Conservation (phyloP, 2,797 vertebrate genomes). For the Halcyon chelicuti region DNA sequence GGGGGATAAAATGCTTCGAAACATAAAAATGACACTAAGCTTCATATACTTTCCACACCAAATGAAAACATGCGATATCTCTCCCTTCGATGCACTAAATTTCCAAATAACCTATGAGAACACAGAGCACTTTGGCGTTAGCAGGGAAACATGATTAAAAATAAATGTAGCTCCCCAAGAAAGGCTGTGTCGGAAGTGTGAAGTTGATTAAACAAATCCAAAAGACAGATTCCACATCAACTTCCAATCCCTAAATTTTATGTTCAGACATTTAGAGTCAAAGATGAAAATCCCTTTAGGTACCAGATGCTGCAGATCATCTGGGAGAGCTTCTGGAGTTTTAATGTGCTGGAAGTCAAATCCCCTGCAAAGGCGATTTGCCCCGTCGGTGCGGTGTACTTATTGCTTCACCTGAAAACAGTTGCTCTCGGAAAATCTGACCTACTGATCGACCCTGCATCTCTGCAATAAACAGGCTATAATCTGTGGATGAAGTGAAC, state of each 20-base stretch:
- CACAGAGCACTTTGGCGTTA: not conserved
- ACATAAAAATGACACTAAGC: slow-evolving; percentile 47
- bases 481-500: slow-evolving; percentile 89
- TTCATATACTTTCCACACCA: slow-evolving; percentile 1
- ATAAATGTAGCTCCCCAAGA: slow-evolving; percentile 66
- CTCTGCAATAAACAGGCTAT: slow-evolving; percentile 88
- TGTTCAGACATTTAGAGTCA: slow-evolving; percentile 83
- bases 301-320: slow-evolving; percentile 87
- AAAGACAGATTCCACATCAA: slow-evolving; percentile 87
- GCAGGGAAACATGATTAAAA: slow-evolving; percentile 70
- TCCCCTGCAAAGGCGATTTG: slow-evolving; percentile 85
- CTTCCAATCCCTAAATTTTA: slow-evolving; percentile 87
- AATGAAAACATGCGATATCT: slow-evolving; percentile 8
- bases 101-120: slow-evolving; percentile 60
- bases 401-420: slow-evolving; percentile 86
- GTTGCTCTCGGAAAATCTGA: slow-evolving; percentile 80
- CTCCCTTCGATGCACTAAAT: slow-evolving; percentile 5
- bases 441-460: slow-evolving; percentile 80
- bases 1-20: slow-evolving; percentile 1
- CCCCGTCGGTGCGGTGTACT: slow-evolving; percentile 77
- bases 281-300: slow-evolving; percentile 89
- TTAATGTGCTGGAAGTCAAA: slow-evolving; percentile 85
- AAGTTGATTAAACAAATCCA: slow-evolving; percentile 82
- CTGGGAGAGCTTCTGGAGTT: slow-evolving; percentile 82
- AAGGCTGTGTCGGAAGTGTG: slow-evolving; percentile 70